phyloP scores from a whole-genome alignment of 2,113 vertebrate genomes.

The Hymenochirus boettgeri region DNA sequence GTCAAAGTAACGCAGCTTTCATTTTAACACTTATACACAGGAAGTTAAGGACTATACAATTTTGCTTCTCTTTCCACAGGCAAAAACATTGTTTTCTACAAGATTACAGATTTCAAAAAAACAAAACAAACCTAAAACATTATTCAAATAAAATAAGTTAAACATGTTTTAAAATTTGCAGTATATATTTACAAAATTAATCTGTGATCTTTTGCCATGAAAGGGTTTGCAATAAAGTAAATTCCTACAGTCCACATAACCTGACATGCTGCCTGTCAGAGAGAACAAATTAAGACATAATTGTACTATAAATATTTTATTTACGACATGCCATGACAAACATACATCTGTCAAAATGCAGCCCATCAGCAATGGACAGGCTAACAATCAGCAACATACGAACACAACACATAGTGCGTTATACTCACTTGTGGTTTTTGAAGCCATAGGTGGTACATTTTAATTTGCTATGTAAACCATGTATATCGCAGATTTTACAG shows the following conservation, averaged over 20 bases:
- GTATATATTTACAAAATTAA: too few relatives aligned
- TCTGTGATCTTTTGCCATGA: conserved; percentile 71
- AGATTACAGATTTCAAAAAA: conserved; percentile 45
- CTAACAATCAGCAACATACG: conserved; percentile 54
- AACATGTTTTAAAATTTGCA: too few relatives aligned
- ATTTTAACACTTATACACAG: conserved; percentile 57
- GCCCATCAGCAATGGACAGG: conserved; percentile 55
- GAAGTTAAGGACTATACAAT: conserved; percentile 59
- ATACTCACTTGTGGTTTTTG: conserved; percentile 10
- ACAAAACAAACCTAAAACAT: conserved; percentile 50
- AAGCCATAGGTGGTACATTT: conserved; percentile 9
- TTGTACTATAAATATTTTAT: too few relatives aligned
- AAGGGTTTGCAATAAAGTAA: conserved; percentile 56
- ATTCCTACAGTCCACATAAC: conserved; percentile 57
- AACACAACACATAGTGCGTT: conserved; percentile 52
- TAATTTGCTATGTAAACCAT: too few relatives aligned
- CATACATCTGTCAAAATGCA: conserved; percentile 38
- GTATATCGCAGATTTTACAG: too few relatives aligned
- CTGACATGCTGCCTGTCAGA: conserved; percentile 65
- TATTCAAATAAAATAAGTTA: too few relatives aligned
- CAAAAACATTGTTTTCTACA: conserved; percentile 63
- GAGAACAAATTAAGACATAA: conserved; percentile 56
- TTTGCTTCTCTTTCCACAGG: conserved; percentile 66
- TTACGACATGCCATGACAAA: conserved; percentile 27
- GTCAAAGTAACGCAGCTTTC: conserved; percentile 78